Evolutionary conservation across 2,797 vertebrate genomes (phyloP), one percentile per base, ranked within the genome.

Genomic region (Pagetopsis macropterus): DNA sequence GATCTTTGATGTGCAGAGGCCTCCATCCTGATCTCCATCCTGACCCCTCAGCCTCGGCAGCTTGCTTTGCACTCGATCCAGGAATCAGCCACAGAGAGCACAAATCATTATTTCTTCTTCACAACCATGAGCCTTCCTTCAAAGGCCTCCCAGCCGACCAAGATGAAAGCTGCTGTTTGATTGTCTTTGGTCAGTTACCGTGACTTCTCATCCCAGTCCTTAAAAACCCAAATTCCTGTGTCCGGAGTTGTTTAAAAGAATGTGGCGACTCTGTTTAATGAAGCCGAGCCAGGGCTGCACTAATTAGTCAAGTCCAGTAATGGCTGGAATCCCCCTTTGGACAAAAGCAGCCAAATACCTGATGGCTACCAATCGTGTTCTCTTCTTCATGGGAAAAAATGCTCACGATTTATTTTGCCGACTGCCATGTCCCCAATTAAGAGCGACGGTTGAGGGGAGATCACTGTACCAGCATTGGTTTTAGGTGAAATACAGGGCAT

Each of bases 271-370:
- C 81, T 52, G 54, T 85, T 89, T 87, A 90, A 84, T 86, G 88
- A 88, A 91, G 89, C 88, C 89, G 61, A 88, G 78, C 80, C 74
- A 51, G 44, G 55, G 84, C 84, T 89, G 63, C 86, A 85, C 86
- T 89, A 89, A 94, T 92, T 91, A 91, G 87, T 87, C 86, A 71
- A 84, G 73, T 79, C 87, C 88, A 88, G 82, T 87, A 87, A 90
- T 91, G 90, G 77, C 84, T 51, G 84, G 88, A 81, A 89, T 88
- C 66, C 71, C n/a, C 75, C 12, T n/a, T 80, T 41, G 58, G 58
- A 87, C 90, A 91, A 89, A 37, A 89, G 89, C 83, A 61, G 70
- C 86, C 89, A 90, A 92, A 93, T 92, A 92, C 82, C 89, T 90
- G 87, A 84, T 83, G 73, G 84, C 84, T 84, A 83, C 87, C 84